These are phyloP conservation scores for Yponomeuta cagnagella DNA, from an alignment of 2,888 invertebrate species.

Conservation along the genomic window DNA sequence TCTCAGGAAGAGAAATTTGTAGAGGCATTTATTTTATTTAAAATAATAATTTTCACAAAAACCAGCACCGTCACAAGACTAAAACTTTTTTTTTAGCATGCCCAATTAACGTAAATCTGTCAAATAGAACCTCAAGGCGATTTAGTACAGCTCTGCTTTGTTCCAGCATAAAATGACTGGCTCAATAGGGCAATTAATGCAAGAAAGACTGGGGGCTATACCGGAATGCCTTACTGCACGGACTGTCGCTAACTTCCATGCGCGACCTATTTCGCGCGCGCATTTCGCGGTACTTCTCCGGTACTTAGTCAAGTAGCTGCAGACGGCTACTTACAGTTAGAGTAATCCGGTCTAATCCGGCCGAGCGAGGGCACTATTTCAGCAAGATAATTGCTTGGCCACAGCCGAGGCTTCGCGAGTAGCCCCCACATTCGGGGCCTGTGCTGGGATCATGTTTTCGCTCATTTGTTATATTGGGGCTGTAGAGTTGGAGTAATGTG, in stretches of 20 bases:
- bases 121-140: too few relatives aligned
- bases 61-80: too few relatives aligned
- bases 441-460: conserved; percentile 3
- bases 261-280: not conserved
- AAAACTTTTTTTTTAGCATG: too few relatives aligned
- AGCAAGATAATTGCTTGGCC: conserved; percentile 62
- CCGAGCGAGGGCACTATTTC: conserved; percentile 65
- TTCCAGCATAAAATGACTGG: too few relatives aligned
- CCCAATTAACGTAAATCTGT: too few relatives aligned
- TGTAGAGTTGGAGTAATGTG: not conserved
- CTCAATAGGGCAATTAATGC: too few relatives aligned
- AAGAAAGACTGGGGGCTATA: too few relatives aligned
- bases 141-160: too few relatives aligned
- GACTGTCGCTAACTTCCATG: not conserved
- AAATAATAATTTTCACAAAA: too few relatives aligned
- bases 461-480: not conserved
- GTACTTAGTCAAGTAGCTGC: conserved; percentile 25
- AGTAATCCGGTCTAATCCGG: conserved; percentile 61
- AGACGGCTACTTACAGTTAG: conserved; percentile 53
- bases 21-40: too few relatives aligned
- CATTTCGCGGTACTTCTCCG: not conserved
- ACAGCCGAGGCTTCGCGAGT: not conserved
- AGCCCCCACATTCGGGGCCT: not conserved
- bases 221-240: too few relatives aligned
- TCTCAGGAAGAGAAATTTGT: too few relatives aligned